Conservation (phyloP, 2,797 vertebrate species). For the Takifugu ocellatus region DNA sequence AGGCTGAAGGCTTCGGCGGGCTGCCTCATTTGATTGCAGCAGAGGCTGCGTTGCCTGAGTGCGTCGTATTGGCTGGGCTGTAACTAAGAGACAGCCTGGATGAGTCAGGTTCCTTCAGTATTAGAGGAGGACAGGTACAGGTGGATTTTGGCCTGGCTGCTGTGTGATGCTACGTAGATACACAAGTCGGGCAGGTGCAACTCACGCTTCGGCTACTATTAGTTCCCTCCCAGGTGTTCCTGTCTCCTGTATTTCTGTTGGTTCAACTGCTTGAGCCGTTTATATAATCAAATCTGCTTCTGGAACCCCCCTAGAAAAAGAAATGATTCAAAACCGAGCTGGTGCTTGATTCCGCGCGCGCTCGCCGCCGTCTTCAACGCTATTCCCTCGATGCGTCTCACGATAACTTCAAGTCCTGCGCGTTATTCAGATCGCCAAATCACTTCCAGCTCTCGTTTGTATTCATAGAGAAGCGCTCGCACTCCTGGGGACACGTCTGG, state of each 20-base stretch:
- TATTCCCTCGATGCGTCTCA: constrained; percentile 15
- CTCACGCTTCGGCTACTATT: neutral
- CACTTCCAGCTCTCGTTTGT: constrained; percentile 33
- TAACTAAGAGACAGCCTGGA: constrained; percentile 39
- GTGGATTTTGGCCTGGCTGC: neutral
- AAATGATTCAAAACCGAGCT: constrained; percentile 2
- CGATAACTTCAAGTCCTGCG: constrained; percentile 19
- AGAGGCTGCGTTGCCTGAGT: constrained; percentile 2
- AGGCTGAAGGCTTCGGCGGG: neutral
- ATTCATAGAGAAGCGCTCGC: constrained; percentile 50
- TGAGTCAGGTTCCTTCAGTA: constrained; percentile 48
- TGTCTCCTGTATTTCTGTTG: neutral
- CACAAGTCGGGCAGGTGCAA: constrained; percentile 25
- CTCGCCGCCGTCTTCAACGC: constrained; percentile 4
- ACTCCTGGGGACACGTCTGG: constrained; percentile 45
- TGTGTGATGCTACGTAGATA: constrained; percentile 35
- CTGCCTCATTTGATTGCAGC: constrained; percentile 16
- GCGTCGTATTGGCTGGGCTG: constrained; percentile 23
- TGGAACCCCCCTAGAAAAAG: constrained; percentile 12
- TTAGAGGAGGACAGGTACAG: constrained; percentile 14
- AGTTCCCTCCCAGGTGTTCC: constrained; percentile 6
- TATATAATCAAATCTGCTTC: constrained; percentile 14
- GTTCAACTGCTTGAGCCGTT: neutral
- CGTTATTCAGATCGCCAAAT: constrained; percentile 49
- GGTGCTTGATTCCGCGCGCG: constrained; percentile 1